Base-by-base conservation (phyloP, 2,797 vertebrate genomes). In the Cheirogaleus major region DNA sequence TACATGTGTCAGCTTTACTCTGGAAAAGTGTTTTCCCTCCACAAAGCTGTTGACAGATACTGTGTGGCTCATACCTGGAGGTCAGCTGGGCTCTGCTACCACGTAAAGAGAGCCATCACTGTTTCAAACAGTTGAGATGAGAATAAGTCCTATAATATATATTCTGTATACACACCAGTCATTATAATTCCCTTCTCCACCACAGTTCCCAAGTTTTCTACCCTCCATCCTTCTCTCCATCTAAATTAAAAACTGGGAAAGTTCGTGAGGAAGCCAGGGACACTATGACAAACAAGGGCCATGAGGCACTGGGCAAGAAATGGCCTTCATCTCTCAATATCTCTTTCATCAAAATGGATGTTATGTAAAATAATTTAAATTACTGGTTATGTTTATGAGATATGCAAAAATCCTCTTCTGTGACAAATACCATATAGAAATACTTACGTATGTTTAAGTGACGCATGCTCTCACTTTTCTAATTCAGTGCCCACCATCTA, bases 401-500 rank as follows among this genome's bases (percentile, higher is more conserved):
- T 22, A 41, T 61, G 5, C 12, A 67, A 81, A 94, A 79, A 48
- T 80, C 22, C 1, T 70, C 76, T 89, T 41, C 41, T 32, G 67
- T 35, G 50, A 72, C 73, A 96, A 88, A 43, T 84, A 45, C 43
- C 43, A 35, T 73, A 43, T 12, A 80, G 72, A 92, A 69, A 75
- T 50, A 59, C 14, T 52, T 70, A 48, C 69, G 22, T 27, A 61
- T 65, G 52, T 32, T 41, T 89, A 91, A 88, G 22, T 63, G 41
- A 89, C 32, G 27, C 55, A 38, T 45, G 63, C 45, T 63, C 32
- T 95, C 61, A 43, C 52, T 95, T 83, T 92, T 72, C 84, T 80
- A 18, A 65, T 61, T 86, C 88, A 70, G 18, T 86, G 95, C 95
- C 84, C 92, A 96, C 84, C 85, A 61, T 97, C 97, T 79, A 95